A percentile compares a stretch with the other conserved stretches of the same genome.
Evolutionary conservation across 2,113 vertebrate genomes (phyloP).

Genomic region (Herpetotheres cachinnans): DNA sequence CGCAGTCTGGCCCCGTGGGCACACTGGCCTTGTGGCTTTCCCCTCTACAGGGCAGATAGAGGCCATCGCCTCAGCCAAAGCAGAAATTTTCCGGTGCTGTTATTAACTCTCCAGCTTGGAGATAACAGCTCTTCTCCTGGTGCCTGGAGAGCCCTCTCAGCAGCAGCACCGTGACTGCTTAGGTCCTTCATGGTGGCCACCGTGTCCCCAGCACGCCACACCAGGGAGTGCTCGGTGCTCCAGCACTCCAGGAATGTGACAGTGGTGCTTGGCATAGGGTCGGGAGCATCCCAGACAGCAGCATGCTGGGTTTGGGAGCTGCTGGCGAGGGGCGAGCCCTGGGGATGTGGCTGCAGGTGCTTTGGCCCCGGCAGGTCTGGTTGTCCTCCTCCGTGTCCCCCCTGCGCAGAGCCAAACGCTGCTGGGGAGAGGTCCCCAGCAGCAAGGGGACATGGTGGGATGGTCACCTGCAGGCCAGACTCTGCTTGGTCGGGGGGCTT

Average conservation of each 20-base stretch:
- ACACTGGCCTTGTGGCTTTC: not conserved
- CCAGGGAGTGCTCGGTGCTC: not conserved
- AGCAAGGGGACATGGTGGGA: not conserved
- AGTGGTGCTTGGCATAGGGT: not conserved
- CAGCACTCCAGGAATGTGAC: rapidly evolving
- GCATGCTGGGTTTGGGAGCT: not conserved
- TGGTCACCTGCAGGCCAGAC: not conserved
- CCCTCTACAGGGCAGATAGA: not conserved
- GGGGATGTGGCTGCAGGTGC: not conserved
- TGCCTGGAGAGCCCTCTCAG: not conserved
- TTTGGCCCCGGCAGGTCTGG: not conserved
- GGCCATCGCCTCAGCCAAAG: rapidly evolving
- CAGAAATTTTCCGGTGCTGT: not conserved
- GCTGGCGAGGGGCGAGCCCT: not conserved
- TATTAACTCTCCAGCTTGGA: not conserved
- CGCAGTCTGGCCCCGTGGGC: rapidly evolving
- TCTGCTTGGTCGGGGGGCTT: rapidly evolving
- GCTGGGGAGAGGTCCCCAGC: not conserved
- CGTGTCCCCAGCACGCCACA: rapidly evolving
- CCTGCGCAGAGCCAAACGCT: rapidly evolving
- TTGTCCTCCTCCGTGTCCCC: rapidly evolving
- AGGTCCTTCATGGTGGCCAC: not conserved
- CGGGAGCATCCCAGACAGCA: rapidly evolving
- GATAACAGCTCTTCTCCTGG: not conserved
- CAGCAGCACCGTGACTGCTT: not conserved